phyloP scores from a whole-genome alignment of 23 tunicate species.

The Styela plicata region DNA sequence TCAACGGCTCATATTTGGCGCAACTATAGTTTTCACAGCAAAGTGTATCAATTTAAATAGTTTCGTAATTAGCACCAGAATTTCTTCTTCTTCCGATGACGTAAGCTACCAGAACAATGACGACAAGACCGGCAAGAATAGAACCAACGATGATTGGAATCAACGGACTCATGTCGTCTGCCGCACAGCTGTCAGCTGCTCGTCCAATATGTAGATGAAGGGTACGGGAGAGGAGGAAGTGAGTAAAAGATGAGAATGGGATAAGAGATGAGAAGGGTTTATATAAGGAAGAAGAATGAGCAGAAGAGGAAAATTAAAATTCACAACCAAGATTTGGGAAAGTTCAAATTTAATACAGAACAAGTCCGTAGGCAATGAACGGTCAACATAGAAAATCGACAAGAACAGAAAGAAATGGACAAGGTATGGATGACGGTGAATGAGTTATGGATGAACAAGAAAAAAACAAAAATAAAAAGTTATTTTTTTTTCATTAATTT shows the following conservation, averaged over 20 bases:
- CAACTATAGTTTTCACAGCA: too few species aligned
- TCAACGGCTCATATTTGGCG: too few species aligned
- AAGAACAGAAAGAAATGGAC: background rate
- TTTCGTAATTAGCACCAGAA: constrained; percentile 45
- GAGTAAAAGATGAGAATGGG: background rate
- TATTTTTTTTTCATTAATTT: background rate
- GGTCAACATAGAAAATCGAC: too few species aligned
- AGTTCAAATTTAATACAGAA: background rate
- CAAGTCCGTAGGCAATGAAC: too few species aligned
- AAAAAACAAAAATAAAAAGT: constrained; percentile 21
- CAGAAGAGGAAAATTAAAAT: too few species aligned
- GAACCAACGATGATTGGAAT: constrained; percentile 90
- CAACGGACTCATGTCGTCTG: constrained; percentile 71
- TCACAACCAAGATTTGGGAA: too few species aligned
- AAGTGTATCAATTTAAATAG: too few species aligned
- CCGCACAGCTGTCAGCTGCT: constrained; percentile 74
- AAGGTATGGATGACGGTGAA: constrained; percentile 3
- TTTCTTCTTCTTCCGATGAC: constrained; percentile 65
- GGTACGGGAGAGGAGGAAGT: background rate
- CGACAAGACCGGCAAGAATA: constrained; percentile 73
- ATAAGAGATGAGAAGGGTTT: too few species aligned
- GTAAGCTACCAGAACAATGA: constrained; percentile 82
- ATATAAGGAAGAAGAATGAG: too few species aligned
- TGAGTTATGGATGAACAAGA: constrained; percentile 5
- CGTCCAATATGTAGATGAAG: background rate